Percentiles rank a stretch among this genome's conserved stretches.
These are phyloP conservation scores for Trochalopteron elliotii DNA, from an alignment of 2,113 vertebrate species.

Conservation along the genomic window DNA sequence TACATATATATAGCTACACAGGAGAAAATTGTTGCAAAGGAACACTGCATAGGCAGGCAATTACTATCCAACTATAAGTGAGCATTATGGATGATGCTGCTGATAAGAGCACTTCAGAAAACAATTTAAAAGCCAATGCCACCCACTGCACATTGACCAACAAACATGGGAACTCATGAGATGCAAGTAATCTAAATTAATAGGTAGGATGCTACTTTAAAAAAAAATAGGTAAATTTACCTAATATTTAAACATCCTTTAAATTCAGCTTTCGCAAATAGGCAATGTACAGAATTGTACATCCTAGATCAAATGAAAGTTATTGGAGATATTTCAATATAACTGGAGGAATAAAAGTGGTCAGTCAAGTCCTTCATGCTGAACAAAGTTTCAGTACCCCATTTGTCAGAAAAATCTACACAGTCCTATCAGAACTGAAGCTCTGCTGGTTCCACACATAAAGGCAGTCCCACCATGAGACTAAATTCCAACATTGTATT, in stretches of 20 bases:
- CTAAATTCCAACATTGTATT: not conserved
- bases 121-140: not conserved
- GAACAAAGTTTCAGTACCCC: not conserved
- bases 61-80: slow-evolving; percentile 14
- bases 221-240: not conserved
- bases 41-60: slow-evolving; percentile 31
- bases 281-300: not conserved
- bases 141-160: not conserved
- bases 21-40: slow-evolving; percentile 55
- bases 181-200: not conserved
- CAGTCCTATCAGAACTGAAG: not conserved
- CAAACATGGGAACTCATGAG: not conserved
- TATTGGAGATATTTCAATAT: not conserved
- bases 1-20: slow-evolving; percentile 50
- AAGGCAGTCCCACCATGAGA: not conserved
- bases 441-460: rapidly evolving
- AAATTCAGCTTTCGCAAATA: not conserved
- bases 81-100: not conserved
- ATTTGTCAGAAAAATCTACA: not conserved
- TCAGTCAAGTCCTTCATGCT: not conserved
- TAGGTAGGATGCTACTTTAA: not conserved
- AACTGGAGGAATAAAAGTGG: not conserved
- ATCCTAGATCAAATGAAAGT: not conserved
- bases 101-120: slow-evolving; percentile 8
- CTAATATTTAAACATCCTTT: not conserved